Conservation (phyloP, 2,797 vertebrate species). For the Brachymystax lenok region DNA sequence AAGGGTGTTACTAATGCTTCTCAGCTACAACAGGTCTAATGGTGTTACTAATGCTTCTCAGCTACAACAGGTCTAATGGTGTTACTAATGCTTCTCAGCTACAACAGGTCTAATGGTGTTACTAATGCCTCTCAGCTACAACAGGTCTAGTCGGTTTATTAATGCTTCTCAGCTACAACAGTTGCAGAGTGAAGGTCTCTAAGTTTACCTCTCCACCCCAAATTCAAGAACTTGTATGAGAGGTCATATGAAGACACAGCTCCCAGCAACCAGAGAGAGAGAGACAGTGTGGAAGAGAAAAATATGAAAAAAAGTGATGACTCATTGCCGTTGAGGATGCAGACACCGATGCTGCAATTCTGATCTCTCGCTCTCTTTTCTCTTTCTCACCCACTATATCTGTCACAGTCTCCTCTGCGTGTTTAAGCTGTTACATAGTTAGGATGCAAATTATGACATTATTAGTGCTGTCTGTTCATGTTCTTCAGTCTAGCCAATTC, state of each 20-base stretch:
- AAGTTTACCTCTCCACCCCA: too few species aligned
- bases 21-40: too few species aligned
- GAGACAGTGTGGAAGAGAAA: neutral
- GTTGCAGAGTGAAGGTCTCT: neutral
- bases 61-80: too few species aligned
- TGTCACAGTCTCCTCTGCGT: neutral
- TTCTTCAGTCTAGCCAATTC: neutral
- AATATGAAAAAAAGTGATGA: neutral
- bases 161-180: too few species aligned
- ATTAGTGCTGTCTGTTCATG: neutral
- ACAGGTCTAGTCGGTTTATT: too few species aligned
- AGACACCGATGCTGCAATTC: neutral
- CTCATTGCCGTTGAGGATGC: neutral
- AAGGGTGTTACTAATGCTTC: too few species aligned
- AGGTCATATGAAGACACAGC: neutral
- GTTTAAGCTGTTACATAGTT: neutral
- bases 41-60: too few species aligned
- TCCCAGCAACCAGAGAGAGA: neutral
- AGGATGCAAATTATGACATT: neutral
- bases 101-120: too few species aligned
- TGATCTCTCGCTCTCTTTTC: neutral
- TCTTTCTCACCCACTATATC: neutral
- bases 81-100: too few species aligned
- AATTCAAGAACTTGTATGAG: neutral
- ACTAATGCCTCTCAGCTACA: too few species aligned